Evolutionary conservation across 2,797 vertebrate species (phyloP), one percentile per base, ranked within the genome.

Genomic region (Discoglossus pictus): DNA sequence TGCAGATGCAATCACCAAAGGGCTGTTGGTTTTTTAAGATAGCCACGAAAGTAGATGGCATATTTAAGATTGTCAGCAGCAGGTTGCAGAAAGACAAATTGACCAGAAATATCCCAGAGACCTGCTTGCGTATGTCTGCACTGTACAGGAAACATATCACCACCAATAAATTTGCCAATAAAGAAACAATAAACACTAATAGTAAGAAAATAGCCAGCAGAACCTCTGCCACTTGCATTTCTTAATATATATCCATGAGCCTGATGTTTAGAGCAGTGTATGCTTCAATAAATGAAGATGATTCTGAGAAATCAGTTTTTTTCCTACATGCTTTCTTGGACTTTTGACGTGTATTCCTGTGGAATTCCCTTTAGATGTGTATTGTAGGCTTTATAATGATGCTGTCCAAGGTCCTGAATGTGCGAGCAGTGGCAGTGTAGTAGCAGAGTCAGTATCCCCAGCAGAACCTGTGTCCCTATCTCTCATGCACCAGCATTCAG

Each of bases 51-150:
- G 89, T 91, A 65, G 87, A 78, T 2, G 89, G 88, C 89, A 92
- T 90, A 83, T 89, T 91, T 36, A 89, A 65, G 15, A 87, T 24
- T 0, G 86, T 80, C 62, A 89, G 84, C 18, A 93, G 86, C 76
- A 90, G 83, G 79, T 91, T 93, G 86, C 90, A 91, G 56, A 89
- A 79, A 2, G 84, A 91, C 31, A 89, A 82, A 73, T 90, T 93
- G 13, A 89, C 81, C 82, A 86, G 83, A 78, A 90, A 91, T 65
- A 92, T 59, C 11, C 90, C 90, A 0, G 88, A 84, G 5, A 89
- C 89, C 34, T 90, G 90, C 63, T 84, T 83, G 16, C 92, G 86
- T 36, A 92, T 81, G 71, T 92, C 88, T 9, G 85, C 76, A 73
- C 92, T 91, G 75, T 81, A 87, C 61, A 81, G 66, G 76, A 93